Evolutionary conservation across 2,113 vertebrate species (phyloP).

Genomic region (Azemiops feae): DNA sequence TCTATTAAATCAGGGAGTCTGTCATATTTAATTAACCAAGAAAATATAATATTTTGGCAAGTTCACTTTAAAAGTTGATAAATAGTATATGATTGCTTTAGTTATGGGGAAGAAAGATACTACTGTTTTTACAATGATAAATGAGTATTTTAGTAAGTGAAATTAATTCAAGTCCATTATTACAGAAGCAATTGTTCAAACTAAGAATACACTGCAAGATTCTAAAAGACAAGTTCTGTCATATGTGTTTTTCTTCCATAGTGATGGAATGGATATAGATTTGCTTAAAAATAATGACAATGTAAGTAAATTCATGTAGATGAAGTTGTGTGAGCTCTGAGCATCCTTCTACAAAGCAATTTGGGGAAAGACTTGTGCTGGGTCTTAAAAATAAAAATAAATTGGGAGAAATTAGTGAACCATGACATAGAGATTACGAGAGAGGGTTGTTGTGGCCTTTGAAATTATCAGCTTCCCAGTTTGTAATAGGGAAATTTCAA

Average conservation of each 20-base stretch:
- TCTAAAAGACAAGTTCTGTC: background rate
- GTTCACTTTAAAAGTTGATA: conserved; percentile 28
- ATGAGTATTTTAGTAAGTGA: background rate
- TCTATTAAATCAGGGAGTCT: conserved; percentile 4
- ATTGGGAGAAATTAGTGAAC: background rate
- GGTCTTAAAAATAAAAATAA: background rate
- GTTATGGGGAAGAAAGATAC: conserved; percentile 1
- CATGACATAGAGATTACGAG: background rate
- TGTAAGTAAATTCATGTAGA: background rate
- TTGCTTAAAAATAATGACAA: background rate
- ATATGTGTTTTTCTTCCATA: background rate
- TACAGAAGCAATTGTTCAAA: conserved; percentile 6
- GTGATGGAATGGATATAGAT: background rate
- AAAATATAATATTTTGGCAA: conserved; percentile 22
- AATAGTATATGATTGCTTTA: background rate
- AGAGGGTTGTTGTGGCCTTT: background rate
- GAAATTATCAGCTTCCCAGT: background rate
- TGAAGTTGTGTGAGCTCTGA: background rate
- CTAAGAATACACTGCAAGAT: background rate
- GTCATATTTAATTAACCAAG: conserved; percentile 10
- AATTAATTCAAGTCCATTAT: background rate
- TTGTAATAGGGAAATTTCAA: background rate
- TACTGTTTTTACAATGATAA: conserved; percentile 1
- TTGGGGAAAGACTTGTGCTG: background rate
- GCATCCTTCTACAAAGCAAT: background rate